These are phyloP conservation scores for Didymodactylos carnosus DNA, from an alignment of 2,888 invertebrate species.

Conservation along the genomic window DNA sequence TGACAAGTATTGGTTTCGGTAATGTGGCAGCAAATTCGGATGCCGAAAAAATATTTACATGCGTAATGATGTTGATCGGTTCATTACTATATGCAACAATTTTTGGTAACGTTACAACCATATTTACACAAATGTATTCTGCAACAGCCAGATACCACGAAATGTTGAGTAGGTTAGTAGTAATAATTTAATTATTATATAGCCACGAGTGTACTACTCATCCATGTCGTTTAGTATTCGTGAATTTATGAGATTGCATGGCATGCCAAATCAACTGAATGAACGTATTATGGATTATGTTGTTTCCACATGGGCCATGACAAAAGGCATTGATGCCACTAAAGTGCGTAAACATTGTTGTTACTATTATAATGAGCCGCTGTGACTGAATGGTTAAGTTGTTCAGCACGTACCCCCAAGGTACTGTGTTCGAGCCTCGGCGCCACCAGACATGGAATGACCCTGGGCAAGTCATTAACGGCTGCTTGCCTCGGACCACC, in stretches of 20 bases:
- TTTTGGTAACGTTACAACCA: slow-evolving; percentile 97
- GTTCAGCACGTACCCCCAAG: no score
- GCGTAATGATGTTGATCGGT: slow-evolving; percentile 82
- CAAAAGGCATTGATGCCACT: slow-evolving; percentile 91
- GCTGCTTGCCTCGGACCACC: no score
- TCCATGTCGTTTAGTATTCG: slow-evolving; percentile 50
- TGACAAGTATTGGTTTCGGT: slow-evolving; percentile 88
- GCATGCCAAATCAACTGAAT: slow-evolving; percentile 90
- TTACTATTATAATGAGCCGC: no score
- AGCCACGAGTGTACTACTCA: not conserved
- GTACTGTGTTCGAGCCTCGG: no score
- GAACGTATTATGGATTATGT: slow-evolving; percentile 99
- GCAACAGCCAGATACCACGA: slow-evolving; percentile 98
- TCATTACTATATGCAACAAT: slow-evolving; percentile 94
- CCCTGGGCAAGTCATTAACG: no score
- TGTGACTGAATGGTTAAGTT: no score
- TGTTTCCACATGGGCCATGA: slow-evolving; percentile 99
- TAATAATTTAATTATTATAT: not conserved
- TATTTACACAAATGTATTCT: slow-evolving; percentile 96
- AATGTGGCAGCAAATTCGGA: slow-evolving; percentile 88
- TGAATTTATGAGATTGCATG: slow-evolving; percentile 98
- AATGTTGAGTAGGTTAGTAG: slow-evolving; percentile 57
- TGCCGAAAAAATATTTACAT: slow-evolving; percentile 79
- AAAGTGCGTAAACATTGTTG: slow-evolving; percentile 99
- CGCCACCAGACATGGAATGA: no score